Conservation (phyloP, 2,113 vertebrate genomes). For the Mixornis gularis region DNA sequence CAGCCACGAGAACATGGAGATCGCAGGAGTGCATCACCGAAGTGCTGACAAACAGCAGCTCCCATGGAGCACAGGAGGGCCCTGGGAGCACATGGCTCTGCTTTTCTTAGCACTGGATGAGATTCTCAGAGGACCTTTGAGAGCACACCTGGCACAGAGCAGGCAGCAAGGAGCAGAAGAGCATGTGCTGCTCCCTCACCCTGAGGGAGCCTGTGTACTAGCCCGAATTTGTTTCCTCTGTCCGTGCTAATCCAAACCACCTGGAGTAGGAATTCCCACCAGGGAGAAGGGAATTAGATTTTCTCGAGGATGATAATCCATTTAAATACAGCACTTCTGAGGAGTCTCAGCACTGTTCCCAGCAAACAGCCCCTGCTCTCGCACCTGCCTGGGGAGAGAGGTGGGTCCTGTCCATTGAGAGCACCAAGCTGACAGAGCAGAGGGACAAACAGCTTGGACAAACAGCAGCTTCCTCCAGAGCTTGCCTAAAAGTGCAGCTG, state of each 20-base stretch:
- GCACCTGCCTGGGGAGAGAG: accelerated
- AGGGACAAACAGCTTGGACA: background rate
- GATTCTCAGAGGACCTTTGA: background rate
- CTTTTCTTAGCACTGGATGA: background rate
- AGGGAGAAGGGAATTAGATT: background rate
- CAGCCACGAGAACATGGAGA: background rate
- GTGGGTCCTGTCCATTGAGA: accelerated
- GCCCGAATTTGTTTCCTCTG: background rate
- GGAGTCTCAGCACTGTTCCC: background rate
- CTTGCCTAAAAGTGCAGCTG: background rate
- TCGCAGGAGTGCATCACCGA: accelerated
- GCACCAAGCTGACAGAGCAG: background rate
- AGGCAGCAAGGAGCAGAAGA: background rate
- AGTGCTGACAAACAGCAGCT: background rate
- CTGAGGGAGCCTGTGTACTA: background rate
- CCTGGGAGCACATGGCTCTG: background rate
- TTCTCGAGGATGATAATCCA: background rate
- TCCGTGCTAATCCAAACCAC: background rate
- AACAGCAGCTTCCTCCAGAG: background rate
- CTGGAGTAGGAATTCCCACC: background rate
- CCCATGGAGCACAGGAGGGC: background rate
- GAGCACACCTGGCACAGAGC: background rate
- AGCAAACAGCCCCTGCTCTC: background rate
- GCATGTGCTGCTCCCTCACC: background rate
- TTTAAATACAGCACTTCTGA: background rate